Percentiles rank a stretch among this genome's conserved stretches.
Conservation (phyloP, 2,888 invertebrate species). For the Hedya salicella region DNA sequence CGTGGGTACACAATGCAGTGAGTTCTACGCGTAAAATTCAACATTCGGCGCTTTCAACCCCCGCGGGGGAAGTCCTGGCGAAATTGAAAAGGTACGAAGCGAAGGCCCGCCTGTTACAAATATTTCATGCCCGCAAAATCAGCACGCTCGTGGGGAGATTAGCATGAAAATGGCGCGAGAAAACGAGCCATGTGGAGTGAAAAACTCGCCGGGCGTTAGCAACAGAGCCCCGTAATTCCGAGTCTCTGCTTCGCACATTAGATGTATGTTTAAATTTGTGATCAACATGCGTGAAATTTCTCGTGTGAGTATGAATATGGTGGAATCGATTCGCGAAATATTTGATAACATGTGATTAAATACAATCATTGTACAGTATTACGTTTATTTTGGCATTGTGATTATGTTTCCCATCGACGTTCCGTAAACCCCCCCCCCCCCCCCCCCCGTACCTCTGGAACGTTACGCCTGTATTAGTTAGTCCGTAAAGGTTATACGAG, state of each 20-base stretch:
- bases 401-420: too few species aligned
- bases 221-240: slow-evolving; percentile 35
- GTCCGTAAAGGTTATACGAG: too few species aligned
- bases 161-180: slow-evolving; percentile 75
- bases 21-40: slow-evolving; percentile 66
- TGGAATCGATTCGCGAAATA: slow-evolving; percentile 33
- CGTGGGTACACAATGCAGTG: slow-evolving; percentile 59
- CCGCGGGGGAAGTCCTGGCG: slow-evolving; percentile 57
- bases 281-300: slow-evolving; percentile 37
- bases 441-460: too few species aligned
- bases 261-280: slow-evolving; percentile 41
- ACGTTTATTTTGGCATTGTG: slow-evolving; percentile 2
- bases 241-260: slow-evolving; percentile 34
- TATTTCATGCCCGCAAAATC: slow-evolving; percentile 75
- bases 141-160: slow-evolving; percentile 70
- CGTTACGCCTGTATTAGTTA: too few species aligned
- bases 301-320: slow-evolving; percentile 6
- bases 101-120: slow-evolving; percentile 63
- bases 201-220: slow-evolving; percentile 47
- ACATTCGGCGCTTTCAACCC: slow-evolving; percentile 65
- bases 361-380: slow-evolving; percentile 1
- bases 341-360: slow-evolving; percentile 26
- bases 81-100: slow-evolving; percentile 74
- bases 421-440: too few species aligned
- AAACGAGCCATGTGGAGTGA: slow-evolving; percentile 63